Conservation (phyloP, 2,113 vertebrate genomes). For the Rallus limicola region DNA sequence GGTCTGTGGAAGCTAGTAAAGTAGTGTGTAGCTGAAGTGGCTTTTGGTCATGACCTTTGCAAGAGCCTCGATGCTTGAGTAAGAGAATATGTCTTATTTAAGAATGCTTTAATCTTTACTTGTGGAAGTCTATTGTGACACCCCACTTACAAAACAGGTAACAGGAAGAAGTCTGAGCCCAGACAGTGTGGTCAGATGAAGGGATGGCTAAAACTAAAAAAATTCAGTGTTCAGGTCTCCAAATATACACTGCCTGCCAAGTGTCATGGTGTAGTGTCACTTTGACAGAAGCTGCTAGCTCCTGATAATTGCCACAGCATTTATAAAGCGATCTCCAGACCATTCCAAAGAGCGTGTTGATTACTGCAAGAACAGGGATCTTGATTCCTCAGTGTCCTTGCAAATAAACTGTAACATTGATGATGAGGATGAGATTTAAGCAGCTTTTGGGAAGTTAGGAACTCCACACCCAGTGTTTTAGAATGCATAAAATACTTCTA, state of each 20-base stretch:
- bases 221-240: neutral
- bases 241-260: neutral
- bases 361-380: neutral
- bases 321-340: neutral
- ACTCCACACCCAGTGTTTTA: neutral
- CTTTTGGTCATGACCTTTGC: neutral
- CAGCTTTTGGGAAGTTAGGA: neutral
- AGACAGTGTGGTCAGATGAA: neutral
- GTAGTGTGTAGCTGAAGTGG: neutral
- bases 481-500: neutral
- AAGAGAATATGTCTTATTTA: neutral
- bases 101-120: neutral
- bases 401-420: neutral
- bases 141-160: neutral
- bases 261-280: rapidly evolving
- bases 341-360: neutral
- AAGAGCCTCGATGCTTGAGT: neutral
- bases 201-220: neutral
- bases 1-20: neutral
- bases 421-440: neutral
- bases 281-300: neutral
- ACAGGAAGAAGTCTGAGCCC: neutral
- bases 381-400: neutral
- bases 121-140: neutral
- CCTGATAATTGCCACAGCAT: neutral